Percentiles rank a stretch among this genome's conserved stretches.
These are phyloP conservation scores for Trichopria drosophilae DNA, from an alignment of 2,888 invertebrate genomes.

Conservation along the genomic window DNA sequence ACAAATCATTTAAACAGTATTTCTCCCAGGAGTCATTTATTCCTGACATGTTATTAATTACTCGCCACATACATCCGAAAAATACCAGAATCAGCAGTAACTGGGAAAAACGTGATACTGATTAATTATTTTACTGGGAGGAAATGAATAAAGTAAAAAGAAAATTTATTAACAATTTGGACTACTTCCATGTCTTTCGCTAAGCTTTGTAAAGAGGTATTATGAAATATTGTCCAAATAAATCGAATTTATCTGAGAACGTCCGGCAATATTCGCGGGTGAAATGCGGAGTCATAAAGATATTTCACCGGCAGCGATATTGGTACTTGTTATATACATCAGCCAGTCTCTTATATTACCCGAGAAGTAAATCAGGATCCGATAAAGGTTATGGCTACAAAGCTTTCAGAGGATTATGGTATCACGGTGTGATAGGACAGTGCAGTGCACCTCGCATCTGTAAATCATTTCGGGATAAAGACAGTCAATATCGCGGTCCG, in stretches of 20 bases:
- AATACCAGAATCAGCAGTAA: too few species aligned
- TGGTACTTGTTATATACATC: conserved; percentile 15
- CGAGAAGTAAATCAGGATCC: conserved; percentile 32
- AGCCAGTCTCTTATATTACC: conserved; percentile 24
- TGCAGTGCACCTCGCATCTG: conserved; percentile 17
- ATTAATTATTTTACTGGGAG: too few species aligned
- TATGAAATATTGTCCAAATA: conserved; percentile 22
- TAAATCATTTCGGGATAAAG: conserved; percentile 25
- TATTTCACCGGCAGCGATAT: conserved; percentile 27
- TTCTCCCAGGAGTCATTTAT: too few species aligned
- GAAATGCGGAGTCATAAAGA: conserved; percentile 26
- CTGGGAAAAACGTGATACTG: too few species aligned
- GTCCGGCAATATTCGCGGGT: conserved; percentile 20
- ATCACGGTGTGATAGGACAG: conserved; percentile 11
- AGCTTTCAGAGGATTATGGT: conserved; percentile 30
- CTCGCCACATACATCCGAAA: too few species aligned
- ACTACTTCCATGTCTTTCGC: too few species aligned
- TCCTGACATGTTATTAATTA: too few species aligned
- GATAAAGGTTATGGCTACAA: conserved; percentile 32
- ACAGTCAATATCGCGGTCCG: conserved; percentile 18
- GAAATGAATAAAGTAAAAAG: too few species aligned
- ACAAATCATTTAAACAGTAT: too few species aligned
- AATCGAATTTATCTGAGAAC: conserved; percentile 27
- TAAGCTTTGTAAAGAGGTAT: too few species aligned
- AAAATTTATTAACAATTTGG: too few species aligned